phyloP scores from a whole-genome alignment of 2,797 vertebrate genomes.

The Argyrosomus regius region DNA sequence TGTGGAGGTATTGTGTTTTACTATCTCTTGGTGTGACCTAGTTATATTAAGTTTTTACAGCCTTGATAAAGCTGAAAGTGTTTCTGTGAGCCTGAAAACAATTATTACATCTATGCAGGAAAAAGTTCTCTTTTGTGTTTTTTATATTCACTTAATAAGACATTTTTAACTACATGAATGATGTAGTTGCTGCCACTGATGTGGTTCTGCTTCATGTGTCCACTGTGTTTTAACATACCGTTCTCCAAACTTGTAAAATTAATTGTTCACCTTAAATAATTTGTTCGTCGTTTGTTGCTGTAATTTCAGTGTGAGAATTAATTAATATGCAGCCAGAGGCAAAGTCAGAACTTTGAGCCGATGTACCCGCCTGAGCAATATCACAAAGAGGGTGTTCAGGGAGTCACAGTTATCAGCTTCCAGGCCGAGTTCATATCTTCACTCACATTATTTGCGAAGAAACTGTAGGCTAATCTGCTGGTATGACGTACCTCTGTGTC shows the following conservation, averaged over 20 bases:
- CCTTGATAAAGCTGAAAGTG: not conserved
- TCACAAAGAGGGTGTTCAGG: conserved; percentile 9
- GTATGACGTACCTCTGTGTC: conserved; percentile 29
- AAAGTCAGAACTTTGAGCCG: conserved; percentile 5
- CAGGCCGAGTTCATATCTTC: conserved; percentile 27
- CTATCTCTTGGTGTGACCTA: not conserved
- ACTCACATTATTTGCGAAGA: conserved; percentile 1
- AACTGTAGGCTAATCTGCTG: conserved; percentile 5
- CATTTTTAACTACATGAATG: not conserved
- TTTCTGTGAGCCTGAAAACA: not conserved
- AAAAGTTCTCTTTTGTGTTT: not conserved
- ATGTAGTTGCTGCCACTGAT: not conserved
- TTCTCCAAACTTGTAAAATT: not conserved
- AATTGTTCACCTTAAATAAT: not conserved
- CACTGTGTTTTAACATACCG: not conserved
- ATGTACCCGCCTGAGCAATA: not conserved
- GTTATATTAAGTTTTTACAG: not conserved
- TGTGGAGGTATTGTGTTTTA: conserved; percentile 79
- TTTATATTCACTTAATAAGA: not conserved
- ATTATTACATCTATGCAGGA: not conserved
- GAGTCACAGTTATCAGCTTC: not conserved
- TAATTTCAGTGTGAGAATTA: not conserved
- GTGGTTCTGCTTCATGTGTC: not conserved
- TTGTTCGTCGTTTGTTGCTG: not conserved
- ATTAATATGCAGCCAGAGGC: not conserved